Evolutionary conservation across 1,140 invertebrate species (phyloP).

Genomic region (Matsumurasca onukii): DNA sequence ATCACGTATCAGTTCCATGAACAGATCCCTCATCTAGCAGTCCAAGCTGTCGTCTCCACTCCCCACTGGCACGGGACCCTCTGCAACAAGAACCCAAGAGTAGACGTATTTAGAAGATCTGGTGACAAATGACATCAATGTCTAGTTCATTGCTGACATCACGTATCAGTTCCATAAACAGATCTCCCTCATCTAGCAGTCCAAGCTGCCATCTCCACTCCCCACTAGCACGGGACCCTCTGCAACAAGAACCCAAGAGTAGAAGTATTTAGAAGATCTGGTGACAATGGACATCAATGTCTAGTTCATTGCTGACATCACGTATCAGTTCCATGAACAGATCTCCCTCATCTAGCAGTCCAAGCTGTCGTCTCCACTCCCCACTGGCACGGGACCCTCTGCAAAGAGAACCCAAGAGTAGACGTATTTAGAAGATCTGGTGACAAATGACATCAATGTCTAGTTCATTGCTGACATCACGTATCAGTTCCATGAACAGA

Average conservation of each 20-base stretch:
- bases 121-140: conserved; percentile 90
- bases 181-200: conserved; percentile 74
- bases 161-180: conserved; percentile 91
- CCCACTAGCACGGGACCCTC: conserved; percentile 36
- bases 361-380: conserved; percentile 54
- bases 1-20: conserved; percentile 91
- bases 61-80: conserved; percentile 37
- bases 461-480: conserved; percentile 89
- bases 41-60: conserved; percentile 56
- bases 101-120: conserved; percentile 88
- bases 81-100: conserved; percentile 57
- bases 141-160: conserved; percentile 93
- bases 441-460: conserved; percentile 92
- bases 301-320: conserved; percentile 90
- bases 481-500: conserved; percentile 90
- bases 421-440: conserved; percentile 90
- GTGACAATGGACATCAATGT: conserved; percentile 90
- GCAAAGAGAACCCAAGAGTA: conserved; percentile 60
- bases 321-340: conserved; percentile 92
- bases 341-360: conserved; percentile 74
- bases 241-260: conserved; percentile 57
- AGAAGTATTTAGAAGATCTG: conserved; percentile 91
- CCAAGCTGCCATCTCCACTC: conserved; percentile 56
- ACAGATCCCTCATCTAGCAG: conserved; percentile 77
- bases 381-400: conserved; percentile 37